Evolutionary conservation across 2,888 invertebrate genomes (phyloP).

Genomic region (Thereva nobilitata): DNA sequence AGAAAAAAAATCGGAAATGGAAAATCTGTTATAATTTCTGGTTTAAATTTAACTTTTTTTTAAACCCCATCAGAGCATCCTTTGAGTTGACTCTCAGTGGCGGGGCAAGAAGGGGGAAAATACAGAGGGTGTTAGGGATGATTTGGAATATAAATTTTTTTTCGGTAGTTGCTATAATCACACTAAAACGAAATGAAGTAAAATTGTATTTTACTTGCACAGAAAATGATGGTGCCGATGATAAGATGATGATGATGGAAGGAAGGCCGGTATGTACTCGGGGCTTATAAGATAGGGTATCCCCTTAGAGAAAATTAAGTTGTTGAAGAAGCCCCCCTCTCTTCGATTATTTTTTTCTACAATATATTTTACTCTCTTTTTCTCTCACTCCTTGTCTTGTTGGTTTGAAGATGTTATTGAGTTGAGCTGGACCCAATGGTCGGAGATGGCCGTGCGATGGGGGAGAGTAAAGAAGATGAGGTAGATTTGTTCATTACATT

Average conservation of each 20-base stretch:
- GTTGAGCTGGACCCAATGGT: too few species aligned
- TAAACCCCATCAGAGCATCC: neutral
- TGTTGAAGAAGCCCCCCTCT: constrained; percentile 28
- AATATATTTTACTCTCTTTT: neutral
- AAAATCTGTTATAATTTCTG: constrained; percentile 39
- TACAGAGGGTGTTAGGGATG: too few species aligned
- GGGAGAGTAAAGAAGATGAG: neutral
- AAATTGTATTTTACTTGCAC: too few species aligned
- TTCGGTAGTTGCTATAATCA: too few species aligned
- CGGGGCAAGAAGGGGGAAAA: too few species aligned
- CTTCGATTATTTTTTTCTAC: too few species aligned
- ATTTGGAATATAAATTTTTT: too few species aligned
- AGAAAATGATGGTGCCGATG: too few species aligned
- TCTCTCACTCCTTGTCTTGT: neutral
- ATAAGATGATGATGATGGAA: constrained; percentile 3
- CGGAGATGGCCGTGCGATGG: neutral
- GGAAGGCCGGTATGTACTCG: neutral
- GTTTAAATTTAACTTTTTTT: constrained; percentile 18
- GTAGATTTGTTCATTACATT: neutral
- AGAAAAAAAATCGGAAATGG: constrained; percentile 32
- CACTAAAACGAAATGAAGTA: too few species aligned
- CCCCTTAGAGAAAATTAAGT: constrained; percentile 34
- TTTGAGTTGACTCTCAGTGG: neutral
- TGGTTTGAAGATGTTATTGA: neutral
- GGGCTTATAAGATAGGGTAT: neutral